A percentile compares a stretch with the other conserved stretches of the same genome.
These are phyloP conservation scores for Miltochrista miniata DNA, from an alignment of 2,888 invertebrate species.

Conservation along the genomic window DNA sequence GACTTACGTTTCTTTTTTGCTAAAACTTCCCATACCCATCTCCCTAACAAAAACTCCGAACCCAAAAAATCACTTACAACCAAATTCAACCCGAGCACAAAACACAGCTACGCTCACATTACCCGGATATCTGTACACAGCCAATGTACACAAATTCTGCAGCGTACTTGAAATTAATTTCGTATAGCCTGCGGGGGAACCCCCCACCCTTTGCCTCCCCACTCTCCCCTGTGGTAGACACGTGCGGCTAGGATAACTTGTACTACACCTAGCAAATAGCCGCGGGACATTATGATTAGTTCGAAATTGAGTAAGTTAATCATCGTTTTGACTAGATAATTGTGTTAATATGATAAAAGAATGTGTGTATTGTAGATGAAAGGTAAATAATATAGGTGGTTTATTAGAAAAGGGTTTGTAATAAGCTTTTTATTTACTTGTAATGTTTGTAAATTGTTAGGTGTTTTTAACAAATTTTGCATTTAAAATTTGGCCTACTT, in stretches of 20 bases:
- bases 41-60: conserved; percentile 2
- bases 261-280: conserved; percentile 50
- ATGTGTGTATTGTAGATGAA: too few relatives aligned
- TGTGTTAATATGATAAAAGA: conserved; percentile 21
- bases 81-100: conserved; percentile 23
- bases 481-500: too few relatives aligned
- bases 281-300: conserved; percentile 43
- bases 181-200: conserved; percentile 61
- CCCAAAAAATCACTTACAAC: conserved; percentile 1
- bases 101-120: conserved; percentile 44
- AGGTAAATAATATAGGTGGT: too few relatives aligned
- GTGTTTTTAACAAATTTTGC: too few relatives aligned
- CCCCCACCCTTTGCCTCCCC: conserved; percentile 28
- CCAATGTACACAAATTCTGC: conserved; percentile 73
- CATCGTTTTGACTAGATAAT: conserved; percentile 33
- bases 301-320: conserved; percentile 44
- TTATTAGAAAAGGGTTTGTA: too few relatives aligned
- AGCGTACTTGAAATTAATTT: conserved; percentile 78
- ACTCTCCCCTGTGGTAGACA: conserved; percentile 44
- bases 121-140: conserved; percentile 39
- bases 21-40: not conserved
- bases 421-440: too few relatives aligned
- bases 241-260: conserved; percentile 58
- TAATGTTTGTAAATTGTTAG: too few relatives aligned
- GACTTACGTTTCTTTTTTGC: not conserved